These are phyloP conservation scores for Miltochrista miniata DNA, from an alignment of 2,888 invertebrate species.

Conservation along the genomic window DNA sequence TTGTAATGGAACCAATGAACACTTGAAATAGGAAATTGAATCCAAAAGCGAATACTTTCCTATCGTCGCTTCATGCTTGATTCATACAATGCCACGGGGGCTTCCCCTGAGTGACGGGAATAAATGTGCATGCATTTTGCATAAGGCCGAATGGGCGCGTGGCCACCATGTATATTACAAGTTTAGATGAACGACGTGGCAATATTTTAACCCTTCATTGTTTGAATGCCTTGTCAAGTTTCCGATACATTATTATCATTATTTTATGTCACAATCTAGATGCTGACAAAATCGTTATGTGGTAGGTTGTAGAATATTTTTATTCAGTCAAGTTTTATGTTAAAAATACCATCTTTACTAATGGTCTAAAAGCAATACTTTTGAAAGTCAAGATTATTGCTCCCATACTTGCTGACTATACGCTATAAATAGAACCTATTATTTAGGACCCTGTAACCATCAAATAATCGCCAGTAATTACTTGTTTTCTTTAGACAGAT, in stretches of 20 bases:
- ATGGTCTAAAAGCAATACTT: too few species aligned
- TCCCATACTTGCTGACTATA: too few species aligned
- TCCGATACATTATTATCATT: background rate
- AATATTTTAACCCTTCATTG: slow-evolving; percentile 21
- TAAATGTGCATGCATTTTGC: slow-evolving; percentile 28
- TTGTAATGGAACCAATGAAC: slow-evolving; percentile 2
- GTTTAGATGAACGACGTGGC: slow-evolving; percentile 1
- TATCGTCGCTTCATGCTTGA: slow-evolving; percentile 16
- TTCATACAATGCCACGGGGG: slow-evolving; percentile 8
- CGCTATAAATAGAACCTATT: too few species aligned
- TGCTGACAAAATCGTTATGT: too few species aligned
- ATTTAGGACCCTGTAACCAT: too few species aligned
- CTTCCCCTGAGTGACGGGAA: slow-evolving; percentile 19
- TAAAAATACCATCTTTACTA: too few species aligned
- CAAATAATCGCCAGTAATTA: too few species aligned
- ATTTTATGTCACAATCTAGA: background rate
- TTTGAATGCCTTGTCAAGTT: slow-evolving; percentile 13
- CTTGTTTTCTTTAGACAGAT: too few species aligned
- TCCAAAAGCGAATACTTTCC: slow-evolving; percentile 21
- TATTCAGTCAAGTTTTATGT: too few species aligned
- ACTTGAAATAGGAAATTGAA: slow-evolving; percentile 9
- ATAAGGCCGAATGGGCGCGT: slow-evolving; percentile 11
- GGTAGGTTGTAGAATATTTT: too few species aligned
- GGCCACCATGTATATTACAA: slow-evolving; percentile 3
- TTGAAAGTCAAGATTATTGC: too few species aligned